A percentile compares a stretch with the other conserved stretches of the same genome.
Evolutionary conservation across 2,797 vertebrate genomes (phyloP).

Genomic region (Cryptoblepharus egeriae): DNA sequence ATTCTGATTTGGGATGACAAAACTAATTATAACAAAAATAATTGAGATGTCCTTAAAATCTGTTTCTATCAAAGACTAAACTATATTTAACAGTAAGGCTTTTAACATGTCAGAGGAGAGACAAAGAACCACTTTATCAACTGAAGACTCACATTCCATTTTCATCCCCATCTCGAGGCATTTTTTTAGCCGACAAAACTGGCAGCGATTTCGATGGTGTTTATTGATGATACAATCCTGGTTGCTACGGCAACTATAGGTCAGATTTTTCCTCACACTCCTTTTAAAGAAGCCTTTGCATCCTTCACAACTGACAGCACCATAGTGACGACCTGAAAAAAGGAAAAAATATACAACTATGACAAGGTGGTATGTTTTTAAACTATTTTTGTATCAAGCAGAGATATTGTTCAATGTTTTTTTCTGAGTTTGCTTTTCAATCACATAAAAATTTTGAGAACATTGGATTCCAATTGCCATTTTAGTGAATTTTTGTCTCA

Average conservation of each 20-base stretch:
- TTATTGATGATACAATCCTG: slow-evolving; percentile 99
- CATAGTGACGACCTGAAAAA: slow-evolving; percentile 93
- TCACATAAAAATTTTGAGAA: slow-evolving; percentile 28
- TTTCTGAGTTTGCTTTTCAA: slow-evolving; percentile 34
- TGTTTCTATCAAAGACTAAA: neutral
- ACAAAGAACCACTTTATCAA: neutral
- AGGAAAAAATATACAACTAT: slow-evolving; percentile 28
- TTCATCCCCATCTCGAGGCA: slow-evolving; percentile 99
- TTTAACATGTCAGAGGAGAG: slow-evolving; percentile 1
- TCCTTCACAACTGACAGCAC: slow-evolving; percentile 97
- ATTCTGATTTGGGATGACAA: neutral
- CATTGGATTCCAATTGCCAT: neutral
- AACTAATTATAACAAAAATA: neutral
- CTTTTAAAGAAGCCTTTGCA: slow-evolving; percentile 99
- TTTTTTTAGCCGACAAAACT: slow-evolving; percentile 95
- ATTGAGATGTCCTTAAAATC: neutral
- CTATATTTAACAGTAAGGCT: neutral
- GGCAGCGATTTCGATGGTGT: slow-evolving; percentile 98
- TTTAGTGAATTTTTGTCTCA: slow-evolving; percentile 12
- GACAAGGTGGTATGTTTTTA: slow-evolving; percentile 15
- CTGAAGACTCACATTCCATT: slow-evolving; percentile 93
- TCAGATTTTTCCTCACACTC: slow-evolving; percentile 96
- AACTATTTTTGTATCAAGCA: slow-evolving; percentile 36
- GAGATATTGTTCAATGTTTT: slow-evolving; percentile 15
- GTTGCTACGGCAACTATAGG: slow-evolving; percentile 97